Percentiles rank a stretch among this genome's conserved stretches.
Conservation (phyloP, 2,113 vertebrate species). For the Serinus canaria region DNA sequence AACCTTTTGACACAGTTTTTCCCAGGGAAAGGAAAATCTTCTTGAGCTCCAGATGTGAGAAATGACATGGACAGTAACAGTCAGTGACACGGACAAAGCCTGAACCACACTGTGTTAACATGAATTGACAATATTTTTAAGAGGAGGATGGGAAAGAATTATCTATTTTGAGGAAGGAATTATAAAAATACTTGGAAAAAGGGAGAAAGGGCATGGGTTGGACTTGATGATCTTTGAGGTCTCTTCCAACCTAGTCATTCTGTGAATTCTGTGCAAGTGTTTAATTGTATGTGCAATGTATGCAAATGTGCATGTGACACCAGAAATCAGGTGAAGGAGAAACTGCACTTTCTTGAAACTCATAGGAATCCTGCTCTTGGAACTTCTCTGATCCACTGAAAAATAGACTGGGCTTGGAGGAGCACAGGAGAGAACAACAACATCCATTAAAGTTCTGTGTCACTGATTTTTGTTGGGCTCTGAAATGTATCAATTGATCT, state of each 20-base stretch:
- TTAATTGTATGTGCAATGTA: not conserved
- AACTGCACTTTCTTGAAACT: not conserved
- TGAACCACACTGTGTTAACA: fast-evolving
- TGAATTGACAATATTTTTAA: not conserved
- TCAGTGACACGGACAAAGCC: not conserved
- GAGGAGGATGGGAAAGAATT: not conserved
- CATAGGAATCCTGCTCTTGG: not conserved
- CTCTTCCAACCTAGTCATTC: not conserved
- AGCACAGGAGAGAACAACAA: not conserved
- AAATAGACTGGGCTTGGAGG: not conserved
- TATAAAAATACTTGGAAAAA: not conserved
- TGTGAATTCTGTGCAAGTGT: not conserved
- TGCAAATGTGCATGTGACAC: not conserved
- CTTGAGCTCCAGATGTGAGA: not conserved
- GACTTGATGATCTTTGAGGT: not conserved
- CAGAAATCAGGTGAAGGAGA: not conserved
- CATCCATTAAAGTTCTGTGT: fast-evolving
- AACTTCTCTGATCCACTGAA: not conserved
- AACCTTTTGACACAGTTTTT: not conserved
- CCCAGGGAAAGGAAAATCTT: not conserved
- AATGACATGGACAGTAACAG: not conserved
- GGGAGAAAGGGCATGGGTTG: not conserved
- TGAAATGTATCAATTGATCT: not conserved
- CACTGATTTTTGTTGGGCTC: not conserved
- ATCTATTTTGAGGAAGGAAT: not conserved